phyloP scores from a whole-genome alignment of 1,140 invertebrate species.

The Panagrolaimus sp. region DNA sequence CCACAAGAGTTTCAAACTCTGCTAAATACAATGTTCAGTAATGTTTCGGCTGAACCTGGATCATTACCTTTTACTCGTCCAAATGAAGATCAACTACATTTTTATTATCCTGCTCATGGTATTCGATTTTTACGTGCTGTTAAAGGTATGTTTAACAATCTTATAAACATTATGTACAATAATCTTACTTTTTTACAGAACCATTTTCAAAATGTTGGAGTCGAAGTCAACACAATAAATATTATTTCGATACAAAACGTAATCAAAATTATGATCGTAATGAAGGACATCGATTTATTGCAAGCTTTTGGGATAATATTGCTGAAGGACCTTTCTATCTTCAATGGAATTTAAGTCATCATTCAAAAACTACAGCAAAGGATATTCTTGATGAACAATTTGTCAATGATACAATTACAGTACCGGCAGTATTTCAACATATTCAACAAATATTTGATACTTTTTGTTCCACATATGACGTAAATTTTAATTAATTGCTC shows the following conservation, averaged over 20 bases:
- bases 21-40: background rate
- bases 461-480: background rate
- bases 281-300: background rate
- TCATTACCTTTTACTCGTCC: background rate
- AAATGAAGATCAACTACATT: background rate
- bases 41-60: background rate
- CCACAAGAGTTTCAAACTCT: background rate
- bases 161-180: background rate
- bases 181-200: background rate
- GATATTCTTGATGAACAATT: background rate
- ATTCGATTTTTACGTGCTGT: slow-evolving; percentile 2
- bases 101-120: slow-evolving; percentile 4
- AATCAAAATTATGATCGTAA: background rate
- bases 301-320: slow-evolving; percentile 1
- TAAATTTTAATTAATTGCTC: too few relatives aligned
- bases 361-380: slow-evolving; percentile 2
- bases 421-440: background rate
- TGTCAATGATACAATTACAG: background rate
- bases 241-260: background rate
- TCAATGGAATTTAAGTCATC: background rate
- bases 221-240: background rate
- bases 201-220: background rate
- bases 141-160: background rate
- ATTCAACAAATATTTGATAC: background rate
- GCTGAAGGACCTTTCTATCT: background rate